Base-by-base conservation (phyloP, 2,888 invertebrate genomes). In the Hipparchia sbordonii region DNA sequence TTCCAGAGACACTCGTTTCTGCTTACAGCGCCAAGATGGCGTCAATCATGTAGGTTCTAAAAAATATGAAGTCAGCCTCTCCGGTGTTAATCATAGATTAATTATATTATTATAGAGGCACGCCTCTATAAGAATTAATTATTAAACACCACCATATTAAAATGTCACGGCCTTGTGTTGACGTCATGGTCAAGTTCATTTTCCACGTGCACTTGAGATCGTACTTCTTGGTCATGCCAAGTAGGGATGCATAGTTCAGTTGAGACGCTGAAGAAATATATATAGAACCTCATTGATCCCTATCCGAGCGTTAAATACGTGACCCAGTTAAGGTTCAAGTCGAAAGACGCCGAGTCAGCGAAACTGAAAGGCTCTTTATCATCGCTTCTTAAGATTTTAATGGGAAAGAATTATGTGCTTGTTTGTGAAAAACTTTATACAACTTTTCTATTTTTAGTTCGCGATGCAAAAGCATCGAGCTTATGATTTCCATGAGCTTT, bases 241-340 rank as follows among this genome's bases (percentile, higher is more conserved):
- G 39, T 39, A 39, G 4, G 10, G 52, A 12, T 12, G 7, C 56
- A 56, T 7, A n/a, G 56, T 56, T 56, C 6, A 2, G 2, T 56
- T 13, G n/a, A 23, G 23, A 57, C 23, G 2, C 57, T 23, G 8
- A 3, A 57, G 13, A 57, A 23, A 57, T 8, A 39, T 5, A 61
- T 13, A 13, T n/a, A n/a, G 9, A 62, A 48, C 46, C 13, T 46
- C 63, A 48, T 63, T 63, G 23, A 63, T n/a, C 63, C 48, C 23
- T 63, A 63, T 9, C 48, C 63, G 23, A 0, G 13, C 48, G 13
- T 63, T 10, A 63, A 45, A 13, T 48, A 62, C 33, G 12, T 23
- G 65, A 65, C 65, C 51, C 33, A 65, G 23, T 65, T 51, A 65
- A 52, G 33, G 65, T 52, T 65, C 65, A 52, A 52, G 52, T 33